Percentiles rank a stretch among this genome's conserved stretches.
Conservation (phyloP, 2,888 invertebrate species). For the Ormyrus labotus region DNA sequence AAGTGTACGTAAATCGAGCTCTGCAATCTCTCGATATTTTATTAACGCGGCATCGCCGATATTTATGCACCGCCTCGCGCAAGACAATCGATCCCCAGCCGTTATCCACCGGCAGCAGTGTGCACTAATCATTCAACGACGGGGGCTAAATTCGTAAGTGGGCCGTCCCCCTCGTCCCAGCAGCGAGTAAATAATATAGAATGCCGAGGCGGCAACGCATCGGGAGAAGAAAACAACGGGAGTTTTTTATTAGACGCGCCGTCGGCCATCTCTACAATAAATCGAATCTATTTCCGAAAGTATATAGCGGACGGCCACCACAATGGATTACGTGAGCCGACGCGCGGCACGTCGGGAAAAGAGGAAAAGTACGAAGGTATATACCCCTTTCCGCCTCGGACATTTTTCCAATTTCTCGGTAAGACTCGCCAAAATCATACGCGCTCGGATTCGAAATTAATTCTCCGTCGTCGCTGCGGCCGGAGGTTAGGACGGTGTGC, state of each 20-base stretch:
- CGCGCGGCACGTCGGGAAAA: background rate
- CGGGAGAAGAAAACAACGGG: too few species aligned
- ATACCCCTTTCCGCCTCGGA: background rate
- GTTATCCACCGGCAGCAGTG: too few species aligned
- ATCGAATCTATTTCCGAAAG: constrained; percentile 49
- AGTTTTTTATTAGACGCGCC: constrained; percentile 1
- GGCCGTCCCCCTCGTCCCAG: too few species aligned
- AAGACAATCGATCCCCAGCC: too few species aligned
- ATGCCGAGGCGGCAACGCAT: too few species aligned
- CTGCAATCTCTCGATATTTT: background rate
- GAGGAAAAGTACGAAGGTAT: background rate
- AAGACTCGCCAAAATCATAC: background rate
- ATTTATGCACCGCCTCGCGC: background rate
- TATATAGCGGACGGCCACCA: constrained; percentile 18
- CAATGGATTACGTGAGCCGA: constrained; percentile 26
- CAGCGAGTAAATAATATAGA: too few species aligned
- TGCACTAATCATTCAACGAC: too few species aligned
- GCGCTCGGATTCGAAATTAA: too few species aligned
- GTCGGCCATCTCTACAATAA: constrained; percentile 43
- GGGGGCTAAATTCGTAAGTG: too few species aligned
- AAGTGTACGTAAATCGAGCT: background rate
- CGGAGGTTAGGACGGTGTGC: too few species aligned
- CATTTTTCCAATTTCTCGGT: constrained; percentile 39
- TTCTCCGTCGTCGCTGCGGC: too few species aligned
- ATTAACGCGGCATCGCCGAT: background rate